Base-by-base conservation (phyloP, 2,888 invertebrate genomes). In the Eilema sororculum region DNA sequence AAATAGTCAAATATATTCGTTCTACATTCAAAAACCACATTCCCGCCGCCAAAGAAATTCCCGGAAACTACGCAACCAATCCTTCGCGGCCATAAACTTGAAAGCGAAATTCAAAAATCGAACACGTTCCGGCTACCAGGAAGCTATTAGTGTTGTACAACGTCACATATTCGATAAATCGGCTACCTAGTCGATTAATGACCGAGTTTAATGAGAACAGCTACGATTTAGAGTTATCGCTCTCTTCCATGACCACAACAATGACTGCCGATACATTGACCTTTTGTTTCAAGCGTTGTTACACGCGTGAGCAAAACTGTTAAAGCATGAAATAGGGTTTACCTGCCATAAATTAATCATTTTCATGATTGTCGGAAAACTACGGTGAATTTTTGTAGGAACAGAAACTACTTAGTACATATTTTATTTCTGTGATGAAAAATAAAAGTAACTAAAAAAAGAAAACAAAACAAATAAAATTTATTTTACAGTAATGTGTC, bases 161-260 rank as follows among this genome's bases (percentile, higher is more conserved):
- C 73, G 65, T 73, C 69, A 74, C 58, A 41, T 37, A 71, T 68
- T 71, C 60, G 57, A 64, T 71, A 71, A 71, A 68, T 56, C 56
- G 52, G 41, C 59, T 68, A 69, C 30, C 62, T 73, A 75, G 69
- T 71, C 75, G 81, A 80, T 82, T 76, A 82, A 77, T 78, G 57
- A 76, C 68, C 65, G 68, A 61, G 64, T 77, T 77, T 83, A 80
- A 79, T 78, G 74, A 76, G 73, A 70, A 70, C 52, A 52, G 52
- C 67, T 65, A 69, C 73, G 71, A 75, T 81, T 83, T 68, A 77
- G 68, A 76, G 69, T 77, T 74, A 78, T 81, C 75, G 75, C 74
- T 76, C 73, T 80, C 67, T 76, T 80, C 77, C 74, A 73, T 80
- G 76, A 75, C 80, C 77, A 78, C 73, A 84, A 84, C 83, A 84